phyloP scores from a whole-genome alignment of 2,797 vertebrate genomes.

The Tympanoctomys barrerae region DNA sequence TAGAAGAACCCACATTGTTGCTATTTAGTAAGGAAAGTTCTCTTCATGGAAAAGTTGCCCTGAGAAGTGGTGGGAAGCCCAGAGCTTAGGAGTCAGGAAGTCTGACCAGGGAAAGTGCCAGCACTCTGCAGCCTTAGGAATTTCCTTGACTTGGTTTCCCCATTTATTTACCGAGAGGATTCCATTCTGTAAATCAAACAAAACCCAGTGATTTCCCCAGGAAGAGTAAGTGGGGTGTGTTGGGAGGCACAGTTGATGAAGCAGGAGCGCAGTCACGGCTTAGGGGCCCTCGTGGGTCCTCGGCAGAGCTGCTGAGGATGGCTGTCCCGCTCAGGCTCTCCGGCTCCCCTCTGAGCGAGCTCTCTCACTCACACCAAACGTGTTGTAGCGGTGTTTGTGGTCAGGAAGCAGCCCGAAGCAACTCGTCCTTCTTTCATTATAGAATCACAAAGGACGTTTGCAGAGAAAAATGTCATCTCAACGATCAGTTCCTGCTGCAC shows the following conservation, averaged over 20 bases:
- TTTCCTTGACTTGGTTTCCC: background rate
- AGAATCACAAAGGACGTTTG: background rate
- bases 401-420: background rate
- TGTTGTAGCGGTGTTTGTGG: background rate
- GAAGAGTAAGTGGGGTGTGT: no score
- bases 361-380: background rate
- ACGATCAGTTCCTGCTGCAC: background rate
- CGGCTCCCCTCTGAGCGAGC: background rate
- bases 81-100: background rate
- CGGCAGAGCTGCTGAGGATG: no score
- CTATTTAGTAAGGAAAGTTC: background rate
- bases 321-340: background rate
- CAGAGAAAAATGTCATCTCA: background rate
- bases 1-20: background rate
- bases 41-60: background rate
- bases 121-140: background rate
- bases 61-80: background rate
- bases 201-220: background rate
- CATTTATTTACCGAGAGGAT: background rate
- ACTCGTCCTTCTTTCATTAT: background rate
- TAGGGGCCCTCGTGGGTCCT: accelerated
- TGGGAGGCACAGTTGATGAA: background rate
- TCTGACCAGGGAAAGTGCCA: background rate
- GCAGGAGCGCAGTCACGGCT: background rate
- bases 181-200: background rate